Conservation (phyloP, 2,888 invertebrate species). For the Bugulina stolonifera region DNA sequence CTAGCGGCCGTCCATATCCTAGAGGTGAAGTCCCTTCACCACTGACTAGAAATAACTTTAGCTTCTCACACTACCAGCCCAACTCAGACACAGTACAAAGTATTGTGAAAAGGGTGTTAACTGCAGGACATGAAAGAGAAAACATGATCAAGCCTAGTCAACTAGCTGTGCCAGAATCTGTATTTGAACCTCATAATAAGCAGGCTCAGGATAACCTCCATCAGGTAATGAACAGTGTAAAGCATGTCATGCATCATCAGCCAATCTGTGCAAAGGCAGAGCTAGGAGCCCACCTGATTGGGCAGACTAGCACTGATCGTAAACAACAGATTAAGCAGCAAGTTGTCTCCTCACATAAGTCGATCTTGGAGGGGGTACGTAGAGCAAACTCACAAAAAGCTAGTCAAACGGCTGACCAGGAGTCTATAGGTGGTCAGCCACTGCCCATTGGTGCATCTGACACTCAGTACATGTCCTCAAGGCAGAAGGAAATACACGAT, state of each 20-base stretch:
- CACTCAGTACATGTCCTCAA: not conserved
- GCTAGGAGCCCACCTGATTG: not conserved
- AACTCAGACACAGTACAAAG: constrained; percentile 22
- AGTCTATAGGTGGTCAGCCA: not conserved
- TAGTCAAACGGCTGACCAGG: not conserved
- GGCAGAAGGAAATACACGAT: constrained; percentile 7
- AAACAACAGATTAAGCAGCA: constrained; percentile 11
- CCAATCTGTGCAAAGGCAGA: not conserved
- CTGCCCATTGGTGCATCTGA: not conserved
- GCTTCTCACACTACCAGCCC: constrained; percentile 15
- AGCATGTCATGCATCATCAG: constrained; percentile 13
- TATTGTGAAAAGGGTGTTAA: constrained; percentile 22
- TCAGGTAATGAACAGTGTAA: constrained; percentile 13
- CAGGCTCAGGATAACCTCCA: constrained; percentile 18
- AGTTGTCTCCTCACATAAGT: not conserved
- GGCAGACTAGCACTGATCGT: not conserved
- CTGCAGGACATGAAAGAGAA: constrained; percentile 20
- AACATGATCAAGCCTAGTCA: constrained; percentile 19
- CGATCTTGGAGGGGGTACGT: not conserved
- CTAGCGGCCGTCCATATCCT: constrained; percentile 27
- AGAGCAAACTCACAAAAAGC: not conserved
- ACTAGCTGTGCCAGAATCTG: constrained; percentile 12
- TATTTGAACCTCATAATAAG: constrained; percentile 7
- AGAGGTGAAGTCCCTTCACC: constrained; percentile 13
- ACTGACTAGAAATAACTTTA: not conserved